A percentile compares a stretch with the other conserved stretches of the same genome.
phyloP scores from a whole-genome alignment of 1,140 invertebrate species.

The Plutomurus gul region DNA sequence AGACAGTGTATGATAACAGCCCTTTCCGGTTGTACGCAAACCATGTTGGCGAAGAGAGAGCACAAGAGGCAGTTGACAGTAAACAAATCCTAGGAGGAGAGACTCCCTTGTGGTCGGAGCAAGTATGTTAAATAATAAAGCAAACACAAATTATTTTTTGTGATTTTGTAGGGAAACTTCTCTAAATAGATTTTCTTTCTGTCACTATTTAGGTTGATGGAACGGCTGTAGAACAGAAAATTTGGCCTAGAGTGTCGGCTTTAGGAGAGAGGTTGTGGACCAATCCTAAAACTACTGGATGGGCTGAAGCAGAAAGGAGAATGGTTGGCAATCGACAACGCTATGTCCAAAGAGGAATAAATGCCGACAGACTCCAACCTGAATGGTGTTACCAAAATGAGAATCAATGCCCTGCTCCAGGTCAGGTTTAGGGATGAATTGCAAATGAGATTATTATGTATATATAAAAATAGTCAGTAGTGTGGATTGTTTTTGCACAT shows the following conservation, averaged over 20 bases:
- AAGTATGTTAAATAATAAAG: conserved; percentile 58
- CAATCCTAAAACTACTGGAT: conserved; percentile 28
- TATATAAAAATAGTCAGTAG: too few relatives aligned
- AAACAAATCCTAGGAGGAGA: conserved; percentile 40
- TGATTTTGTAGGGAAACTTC: too few relatives aligned
- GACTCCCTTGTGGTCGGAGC: conserved; percentile 43
- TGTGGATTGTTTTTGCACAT: too few relatives aligned
- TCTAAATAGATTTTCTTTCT: too few relatives aligned
- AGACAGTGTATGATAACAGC: conserved; percentile 46
- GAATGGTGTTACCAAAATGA: conserved; percentile 68
- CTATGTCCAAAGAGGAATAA: conserved; percentile 52
- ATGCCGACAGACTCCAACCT: conserved; percentile 54
- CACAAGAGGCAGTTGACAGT: not conserved
- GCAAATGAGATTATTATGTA: too few relatives aligned
- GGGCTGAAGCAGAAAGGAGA: conserved; percentile 47
- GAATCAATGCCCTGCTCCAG: not conserved
- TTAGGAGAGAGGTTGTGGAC: conserved; percentile 43
- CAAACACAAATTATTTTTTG: too few relatives aligned
- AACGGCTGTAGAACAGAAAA: conserved; percentile 34
- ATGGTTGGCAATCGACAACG: conserved; percentile 54
- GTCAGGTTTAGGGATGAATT: not conserved
- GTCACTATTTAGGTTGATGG: conserved; percentile 49
- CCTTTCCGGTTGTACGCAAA: not conserved
- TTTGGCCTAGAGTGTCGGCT: conserved; percentile 40
- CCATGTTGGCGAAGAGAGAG: not conserved